phyloP scores from a whole-genome alignment of 2,113 vertebrate species.

The Ptychochromis oligacanthus region DNA sequence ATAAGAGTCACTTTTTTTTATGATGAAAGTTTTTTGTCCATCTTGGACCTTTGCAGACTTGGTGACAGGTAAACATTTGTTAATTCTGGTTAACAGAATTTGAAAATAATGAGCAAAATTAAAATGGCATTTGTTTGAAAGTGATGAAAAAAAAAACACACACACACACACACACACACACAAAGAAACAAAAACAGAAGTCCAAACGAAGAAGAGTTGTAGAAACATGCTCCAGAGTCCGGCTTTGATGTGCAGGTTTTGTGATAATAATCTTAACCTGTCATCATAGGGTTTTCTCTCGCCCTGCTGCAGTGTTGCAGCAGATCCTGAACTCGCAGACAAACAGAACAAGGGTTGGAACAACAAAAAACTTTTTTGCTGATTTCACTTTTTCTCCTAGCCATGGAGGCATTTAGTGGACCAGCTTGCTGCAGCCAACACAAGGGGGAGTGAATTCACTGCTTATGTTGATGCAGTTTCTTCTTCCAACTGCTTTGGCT shows the following conservation, averaged over 20 bases:
- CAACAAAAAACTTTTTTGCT: constrained; percentile 29
- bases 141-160: constrained; percentile 21
- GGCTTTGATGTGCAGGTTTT: neutral
- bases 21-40: constrained; percentile 30
- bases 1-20: constrained; percentile 33
- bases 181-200: neutral
- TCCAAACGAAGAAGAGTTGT: neutral
- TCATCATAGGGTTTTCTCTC: neutral
- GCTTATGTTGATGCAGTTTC: constrained; percentile 26
- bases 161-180: no score
- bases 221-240: neutral
- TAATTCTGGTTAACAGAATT: constrained; percentile 42
- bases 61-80: constrained; percentile 50
- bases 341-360: constrained; percentile 19
- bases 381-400: constrained; percentile 14
- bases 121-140: constrained; percentile 9
- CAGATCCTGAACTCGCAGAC: constrained; percentile 12
- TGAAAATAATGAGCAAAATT: neutral
- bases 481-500: constrained; percentile 14
- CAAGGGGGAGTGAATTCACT: constrained; percentile 56
- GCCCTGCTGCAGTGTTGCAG: constrained; percentile 2
- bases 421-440: constrained; percentile 26
- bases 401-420: neutral
- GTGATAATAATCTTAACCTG: neutral
- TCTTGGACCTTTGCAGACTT: constrained; percentile 11